phyloP scores from a whole-genome alignment of 2,888 invertebrate genomes.

The Drosophila quinaria region DNA sequence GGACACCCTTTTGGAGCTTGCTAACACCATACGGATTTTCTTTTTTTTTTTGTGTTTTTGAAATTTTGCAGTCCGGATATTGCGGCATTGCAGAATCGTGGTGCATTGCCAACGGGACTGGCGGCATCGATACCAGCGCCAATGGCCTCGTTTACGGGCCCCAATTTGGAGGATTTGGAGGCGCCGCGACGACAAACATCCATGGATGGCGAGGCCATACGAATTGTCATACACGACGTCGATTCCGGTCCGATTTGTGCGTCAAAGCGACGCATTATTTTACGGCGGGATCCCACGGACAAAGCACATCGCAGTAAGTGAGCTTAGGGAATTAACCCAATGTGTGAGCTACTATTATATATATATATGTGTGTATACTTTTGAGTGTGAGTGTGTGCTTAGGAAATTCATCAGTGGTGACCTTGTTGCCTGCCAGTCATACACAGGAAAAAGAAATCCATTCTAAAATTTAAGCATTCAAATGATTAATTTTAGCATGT shows the following conservation, averaged over 20 bases:
- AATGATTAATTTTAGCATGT: too few relatives aligned
- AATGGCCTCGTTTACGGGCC: constrained; percentile 85
- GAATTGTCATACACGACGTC: constrained; percentile 97
- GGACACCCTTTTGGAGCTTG: not conserved
- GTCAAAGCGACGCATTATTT: constrained; percentile 90
- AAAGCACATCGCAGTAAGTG: constrained; percentile 94
- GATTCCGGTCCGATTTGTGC: constrained; percentile 90
- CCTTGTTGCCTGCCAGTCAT: too few relatives aligned
- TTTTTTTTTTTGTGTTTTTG: not conserved
- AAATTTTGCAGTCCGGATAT: constrained; percentile 90
- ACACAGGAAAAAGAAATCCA: too few relatives aligned
- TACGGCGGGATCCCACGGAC: constrained; percentile 92
- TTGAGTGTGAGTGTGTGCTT: not conserved
- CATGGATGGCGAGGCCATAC: constrained; percentile 95
- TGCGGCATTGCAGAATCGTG: constrained; percentile 88
- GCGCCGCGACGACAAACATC: constrained; percentile 92
- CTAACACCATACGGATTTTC: constrained; percentile 5
- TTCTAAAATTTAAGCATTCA: too few relatives aligned
- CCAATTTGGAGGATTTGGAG: constrained; percentile 88
- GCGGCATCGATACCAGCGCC: constrained; percentile 85
- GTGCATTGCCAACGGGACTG: constrained; percentile 86
- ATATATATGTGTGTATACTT: not conserved
- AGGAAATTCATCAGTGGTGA: too few relatives aligned
- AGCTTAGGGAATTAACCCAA: constrained; percentile 30
- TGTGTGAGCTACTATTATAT: constrained; percentile 1